Percentiles rank a stretch among this genome's conserved stretches.
phyloP scores from a whole-genome alignment of 2,113 vertebrate species.

The Myotis lucifugus region DNA sequence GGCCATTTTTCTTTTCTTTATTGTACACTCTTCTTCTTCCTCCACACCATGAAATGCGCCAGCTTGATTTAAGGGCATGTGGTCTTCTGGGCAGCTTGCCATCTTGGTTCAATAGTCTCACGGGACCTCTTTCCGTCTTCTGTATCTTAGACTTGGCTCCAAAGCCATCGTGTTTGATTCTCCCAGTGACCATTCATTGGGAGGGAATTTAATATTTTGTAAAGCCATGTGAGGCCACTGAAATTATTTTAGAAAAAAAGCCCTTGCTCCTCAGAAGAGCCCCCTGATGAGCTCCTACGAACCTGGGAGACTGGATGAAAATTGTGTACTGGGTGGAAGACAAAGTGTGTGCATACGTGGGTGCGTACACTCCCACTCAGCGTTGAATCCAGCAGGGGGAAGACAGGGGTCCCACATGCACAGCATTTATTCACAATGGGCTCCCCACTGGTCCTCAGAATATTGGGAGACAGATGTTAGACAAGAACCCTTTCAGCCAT shows the following conservation, averaged over 20 bases:
- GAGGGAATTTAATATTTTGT: neutral
- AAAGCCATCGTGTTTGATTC: neutral
- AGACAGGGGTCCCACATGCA: neutral
- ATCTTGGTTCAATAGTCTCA: neutral
- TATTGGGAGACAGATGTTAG: neutral
- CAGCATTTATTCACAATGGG: neutral
- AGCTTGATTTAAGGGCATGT: slow-evolving; percentile 47
- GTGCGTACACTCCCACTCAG: accelerated
- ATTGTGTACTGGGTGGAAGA: neutral
- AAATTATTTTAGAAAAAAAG: neutral
- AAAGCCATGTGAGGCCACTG: neutral
- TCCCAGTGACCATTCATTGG: neutral
- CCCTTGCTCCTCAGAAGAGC: neutral
- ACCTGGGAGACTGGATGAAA: neutral
- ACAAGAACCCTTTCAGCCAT: neutral
- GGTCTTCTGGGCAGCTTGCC: slow-evolving; percentile 46
- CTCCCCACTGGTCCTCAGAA: neutral
- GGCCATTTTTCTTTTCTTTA: slow-evolving; percentile 49
- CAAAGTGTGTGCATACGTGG: neutral
- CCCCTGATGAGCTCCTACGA: neutral
- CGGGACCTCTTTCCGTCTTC: neutral
- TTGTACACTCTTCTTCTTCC: slow-evolving; percentile 25
- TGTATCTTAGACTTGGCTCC: slow-evolving; percentile 22
- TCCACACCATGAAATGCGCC: neutral
- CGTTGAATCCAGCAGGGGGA: neutral